Evolutionary conservation across 2,113 vertebrate species (phyloP), one percentile per base, ranked within the genome.

Genomic region (Tyrannus savana): DNA sequence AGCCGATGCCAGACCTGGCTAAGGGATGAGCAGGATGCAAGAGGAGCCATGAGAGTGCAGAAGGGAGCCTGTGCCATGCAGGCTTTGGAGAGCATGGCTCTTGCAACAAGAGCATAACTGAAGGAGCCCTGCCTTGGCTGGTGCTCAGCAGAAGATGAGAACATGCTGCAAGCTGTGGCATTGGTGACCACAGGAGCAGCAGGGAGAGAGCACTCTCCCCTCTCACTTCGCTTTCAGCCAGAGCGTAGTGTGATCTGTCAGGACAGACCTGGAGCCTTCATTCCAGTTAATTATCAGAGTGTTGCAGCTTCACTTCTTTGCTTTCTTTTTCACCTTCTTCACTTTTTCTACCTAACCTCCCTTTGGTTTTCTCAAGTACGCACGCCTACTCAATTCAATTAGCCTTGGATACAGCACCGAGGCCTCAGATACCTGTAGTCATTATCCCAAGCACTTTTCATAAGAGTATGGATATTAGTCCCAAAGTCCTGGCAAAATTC

Each of bases 361-460:
- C 87, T 89, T 91, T 93, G 91, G 85, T 88, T 59, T 76, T 85
- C 87, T 89, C 73, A 94, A 81, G 83, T 80, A 72, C 46, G 31
- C 52, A 88, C 67, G 64, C 91, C 93, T 92, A 92, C 91, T 97
- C 88, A 84, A 89, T 95, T 97, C 94, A 96, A 96, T 97, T 96
- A 97, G 97, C 87, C 87, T 78, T 80, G 75, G 85, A 89, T 93
- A 83, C 86, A 81, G 87, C 85, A 42, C 92, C 5, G 28, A 80
- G 76, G 81, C 76, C 89, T 86, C 73, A 7, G 67, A 74, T 95
- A 96, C 92, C 88, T 91, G 78, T 60, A 81, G 89, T 96, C 92
- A 94, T 96, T 96, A 93, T 96, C 94, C 93, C 90, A 79, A 93
- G 75, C 84, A 96, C 93, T 96, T 94, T 96, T 93, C 89, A 90